Evolutionary conservation across 2,113 vertebrate species (phyloP), one percentile per base, ranked within the genome.

Genomic region (Upupa epops): DNA sequence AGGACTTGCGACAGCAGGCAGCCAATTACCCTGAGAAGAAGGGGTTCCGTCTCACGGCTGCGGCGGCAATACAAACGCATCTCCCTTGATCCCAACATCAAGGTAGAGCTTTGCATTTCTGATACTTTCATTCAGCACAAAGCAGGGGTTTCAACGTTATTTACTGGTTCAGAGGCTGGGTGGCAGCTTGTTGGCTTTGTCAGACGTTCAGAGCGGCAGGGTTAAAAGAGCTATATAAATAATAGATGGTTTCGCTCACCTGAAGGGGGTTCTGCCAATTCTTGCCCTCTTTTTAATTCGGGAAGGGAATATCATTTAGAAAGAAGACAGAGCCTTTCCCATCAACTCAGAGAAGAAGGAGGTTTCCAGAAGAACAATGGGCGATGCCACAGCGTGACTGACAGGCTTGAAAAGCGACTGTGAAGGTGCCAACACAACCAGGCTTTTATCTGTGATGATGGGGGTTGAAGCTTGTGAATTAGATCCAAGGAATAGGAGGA

Each of bases 21-120:
- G 96, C 96, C 97, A 98, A 98, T 98, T 97, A 97, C 96, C 96
- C 91, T 90, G 92, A 92, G 96, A 97, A 96, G 94, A 97, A 96
- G 95, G 87, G 93, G 76, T 94, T 96, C 96, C 93, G 94, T 93
- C 96, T 97, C 94, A 95, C 95, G 93, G 96, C 93, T 96, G n/a
- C n/a, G n/a, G 74, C 68, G 83, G 81, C 89, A 94, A 95, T 93
- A 96, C 87, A 96, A 95, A 95, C 78, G 59, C 83, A 93, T 89
- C 66, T 94, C 79, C 91, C 96, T 97, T 97, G 96, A 97, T 97
- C 87, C 78, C 42, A 69, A 89, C 96, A 96, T 96, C 97, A 97
- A 97, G 97, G 93, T 93, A 93, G 95, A 91, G 71, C 91, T 97
- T 97, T 97, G 90, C 92, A 96, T 97, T 97, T 93, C 70, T 19